Percentiles rank a stretch among this genome's conserved stretches.
These are phyloP conservation scores for Eupithecia tripunctaria DNA, from an alignment of 2,888 invertebrate species.

Conservation along the genomic window DNA sequence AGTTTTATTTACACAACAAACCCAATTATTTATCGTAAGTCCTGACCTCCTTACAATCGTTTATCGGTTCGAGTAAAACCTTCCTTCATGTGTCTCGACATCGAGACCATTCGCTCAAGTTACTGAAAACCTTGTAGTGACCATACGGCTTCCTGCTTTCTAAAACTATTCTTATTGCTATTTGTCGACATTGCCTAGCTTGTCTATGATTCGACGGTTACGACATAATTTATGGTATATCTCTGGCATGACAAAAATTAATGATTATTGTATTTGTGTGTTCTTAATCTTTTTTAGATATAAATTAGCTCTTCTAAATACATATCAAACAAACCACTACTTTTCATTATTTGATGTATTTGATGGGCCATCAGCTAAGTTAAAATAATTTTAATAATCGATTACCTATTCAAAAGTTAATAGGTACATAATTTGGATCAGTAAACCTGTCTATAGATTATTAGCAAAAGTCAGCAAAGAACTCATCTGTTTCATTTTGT, in stretches of 20 bases:
- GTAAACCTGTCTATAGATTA: too few relatives aligned
- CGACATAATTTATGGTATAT: background rate
- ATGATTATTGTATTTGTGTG: background rate
- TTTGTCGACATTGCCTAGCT: background rate
- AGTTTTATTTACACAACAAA: too few relatives aligned
- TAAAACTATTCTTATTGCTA: constrained; percentile 35
- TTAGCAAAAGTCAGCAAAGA: too few relatives aligned
- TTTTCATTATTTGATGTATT: too few relatives aligned
- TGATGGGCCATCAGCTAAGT: too few relatives aligned
- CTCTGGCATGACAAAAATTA: background rate
- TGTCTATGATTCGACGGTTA: background rate
- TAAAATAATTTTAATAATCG: too few relatives aligned
- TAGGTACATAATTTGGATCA: too few relatives aligned
- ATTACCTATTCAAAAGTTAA: too few relatives aligned
- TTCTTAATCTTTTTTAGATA: too few relatives aligned
- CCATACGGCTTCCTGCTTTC: constrained; percentile 56
- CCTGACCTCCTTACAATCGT: background rate
- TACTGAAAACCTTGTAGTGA: constrained; percentile 52
- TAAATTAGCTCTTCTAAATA: too few relatives aligned
- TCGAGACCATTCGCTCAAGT: constrained; percentile 30
- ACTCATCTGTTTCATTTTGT: background rate
- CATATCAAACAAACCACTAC: too few relatives aligned
- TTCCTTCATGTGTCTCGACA: constrained; percentile 21
- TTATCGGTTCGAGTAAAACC: background rate
- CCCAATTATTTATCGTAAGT: too few relatives aligned